Base-by-base conservation (phyloP, 1,140 invertebrate species). In the Battus philenor region DNA sequence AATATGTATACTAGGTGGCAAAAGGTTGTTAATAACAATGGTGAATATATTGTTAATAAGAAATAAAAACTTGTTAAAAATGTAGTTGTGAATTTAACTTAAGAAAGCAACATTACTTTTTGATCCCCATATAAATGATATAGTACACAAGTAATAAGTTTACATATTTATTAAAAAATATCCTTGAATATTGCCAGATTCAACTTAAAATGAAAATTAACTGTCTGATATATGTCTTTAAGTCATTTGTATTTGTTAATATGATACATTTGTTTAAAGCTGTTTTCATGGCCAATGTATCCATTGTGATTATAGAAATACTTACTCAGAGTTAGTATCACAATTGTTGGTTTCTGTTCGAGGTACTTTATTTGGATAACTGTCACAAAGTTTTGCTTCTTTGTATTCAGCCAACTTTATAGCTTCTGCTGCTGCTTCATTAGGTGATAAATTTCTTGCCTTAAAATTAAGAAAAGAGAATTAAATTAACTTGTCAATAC, bases 341-440 rank as follows among this genome's bases (percentile, higher is more conserved):
- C 74, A 76, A 6, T 64, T 52, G 39, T 50, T 72, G 5, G 75
- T 58, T 39, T 77, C 80, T 38, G 91, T 92, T 54, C 90, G 86
- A 20, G 92, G 88, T 32, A 94, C 90, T 89, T 94, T 95, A 59
- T 89, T 90, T 6, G 91, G 91, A 53, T 91, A 89, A 47, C 86
- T 87, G 70, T 95, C 93, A 82, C 95, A 97, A 11, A 97, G 87
- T 59, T 89, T 88, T 15, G 94, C 95, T 74, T 96, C 95, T 69
- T 93, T 89, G 26, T 92, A 93, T 70, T 41, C 38, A 29, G 95
- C 95, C 31, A 97, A 87, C 60, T 94, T 91, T 48, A 98, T 91
- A 2, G 96, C 95, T 61, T 93, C 90, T 7, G 93, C 93, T 13
- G 96, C 96, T 36, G 96, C 94, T 86, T 96, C 91, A 89, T 97